Evolutionary conservation across 2,797 vertebrate species (phyloP), one percentile per base, ranked within the genome.

Genomic region (Siniperca scherzeri): DNA sequence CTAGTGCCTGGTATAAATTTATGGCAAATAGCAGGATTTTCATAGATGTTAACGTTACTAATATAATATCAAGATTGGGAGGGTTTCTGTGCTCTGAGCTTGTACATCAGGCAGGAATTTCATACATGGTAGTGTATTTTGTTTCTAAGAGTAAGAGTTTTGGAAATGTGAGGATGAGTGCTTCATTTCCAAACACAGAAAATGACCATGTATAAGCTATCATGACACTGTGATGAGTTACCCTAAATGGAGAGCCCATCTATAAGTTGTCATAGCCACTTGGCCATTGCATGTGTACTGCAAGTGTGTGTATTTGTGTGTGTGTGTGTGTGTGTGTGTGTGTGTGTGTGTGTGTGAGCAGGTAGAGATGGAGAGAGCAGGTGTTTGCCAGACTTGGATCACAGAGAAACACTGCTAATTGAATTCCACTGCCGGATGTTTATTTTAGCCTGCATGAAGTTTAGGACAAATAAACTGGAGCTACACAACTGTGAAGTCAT

Each of bases 401-500:
- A 84, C 70, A 84, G 71, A 66, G 77, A 74, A 87, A 50, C 2
- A 16, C 67, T 48, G 57, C 78, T 90, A 87, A 90, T 87, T 91
- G 71, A 89, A 90, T 82, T 89, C 71, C 67, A 83, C 72, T 74
- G 68, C 56, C 64, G 50, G 76, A 70, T 80, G 66, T 87, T 82
- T 91, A 69, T 90, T 91, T 87, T 68, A 78, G 68, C 48, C 55
- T 2, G 42, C 77, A 75, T 83, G 65, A 83, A 83, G 78, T 83
- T 87, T 77, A 88, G 72, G 19, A 22, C 70, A 71, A 75, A 82
- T 72, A 50, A 68, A 65, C 56, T 13, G 1, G 50, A 82, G 52
- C 60, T 60, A 22, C 50, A 73, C 10, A 50, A 82, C 66, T 61
- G 67, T 42, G 38, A 87, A 87, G 73, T 76, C 65, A 46, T 46